Conservation (phyloP, 2,113 vertebrate species). For the Callipepla californica region DNA sequence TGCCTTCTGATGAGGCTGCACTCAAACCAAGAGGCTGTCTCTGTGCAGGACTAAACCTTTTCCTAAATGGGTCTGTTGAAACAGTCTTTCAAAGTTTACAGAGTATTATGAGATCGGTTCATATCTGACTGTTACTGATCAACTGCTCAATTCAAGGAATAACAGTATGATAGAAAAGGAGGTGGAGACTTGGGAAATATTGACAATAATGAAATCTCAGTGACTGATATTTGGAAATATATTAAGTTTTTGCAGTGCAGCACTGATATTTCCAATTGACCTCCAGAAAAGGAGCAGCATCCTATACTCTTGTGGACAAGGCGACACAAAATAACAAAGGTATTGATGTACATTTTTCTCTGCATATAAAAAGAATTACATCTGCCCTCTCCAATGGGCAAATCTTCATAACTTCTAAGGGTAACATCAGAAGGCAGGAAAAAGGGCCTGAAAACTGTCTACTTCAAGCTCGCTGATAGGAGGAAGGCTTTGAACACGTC, state of each 20-base stretch:
- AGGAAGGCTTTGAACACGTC: background rate
- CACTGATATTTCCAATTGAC: background rate
- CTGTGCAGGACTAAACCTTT: background rate
- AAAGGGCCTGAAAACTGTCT: background rate
- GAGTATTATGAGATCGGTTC: constrained; percentile 28
- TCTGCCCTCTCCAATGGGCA: background rate
- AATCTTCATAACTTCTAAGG: background rate
- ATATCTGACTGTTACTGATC: constrained; percentile 57
- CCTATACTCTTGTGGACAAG: background rate
- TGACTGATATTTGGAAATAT: constrained; percentile 33
- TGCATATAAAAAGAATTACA: background rate
- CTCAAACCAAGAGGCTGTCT: constrained; percentile 1
- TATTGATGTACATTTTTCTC: background rate
- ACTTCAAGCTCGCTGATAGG: background rate
- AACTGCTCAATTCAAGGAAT: constrained; percentile 54
- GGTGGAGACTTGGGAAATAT: background rate
- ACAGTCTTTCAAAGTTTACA: constrained; percentile 34
- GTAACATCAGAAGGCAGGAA: background rate
- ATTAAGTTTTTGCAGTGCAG: background rate
- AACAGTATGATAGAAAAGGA: constrained; percentile 30
- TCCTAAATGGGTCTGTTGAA: background rate
- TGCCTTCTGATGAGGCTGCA: constrained; percentile 12
- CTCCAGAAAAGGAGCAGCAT: background rate
- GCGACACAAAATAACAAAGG: background rate
- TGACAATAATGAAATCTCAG: background rate